These are phyloP conservation scores for Resseliella maxima DNA, from an alignment of 2,888 invertebrate species.

Conservation along the genomic window DNA sequence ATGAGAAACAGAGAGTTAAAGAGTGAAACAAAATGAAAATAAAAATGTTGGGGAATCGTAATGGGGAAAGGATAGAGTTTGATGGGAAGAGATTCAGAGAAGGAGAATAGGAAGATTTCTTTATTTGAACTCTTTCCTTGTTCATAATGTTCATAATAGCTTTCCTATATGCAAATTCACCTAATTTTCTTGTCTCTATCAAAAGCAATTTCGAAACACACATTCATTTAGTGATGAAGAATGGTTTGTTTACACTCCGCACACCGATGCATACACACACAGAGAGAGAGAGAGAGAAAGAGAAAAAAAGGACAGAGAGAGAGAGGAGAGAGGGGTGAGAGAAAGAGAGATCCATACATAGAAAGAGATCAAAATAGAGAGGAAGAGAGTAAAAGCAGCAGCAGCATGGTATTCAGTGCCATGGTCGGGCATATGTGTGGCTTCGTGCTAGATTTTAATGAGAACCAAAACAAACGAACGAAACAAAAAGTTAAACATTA, in stretches of 20 bases:
- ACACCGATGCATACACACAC: neutral
- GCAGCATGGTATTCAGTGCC: too few species aligned
- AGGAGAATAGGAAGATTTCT: neutral
- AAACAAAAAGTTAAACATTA: conserved; percentile 53
- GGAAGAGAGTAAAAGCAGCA: too few species aligned
- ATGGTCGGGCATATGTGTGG: conserved; percentile 43
- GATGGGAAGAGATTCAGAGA: too few species aligned
- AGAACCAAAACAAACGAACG: conserved; percentile 41
- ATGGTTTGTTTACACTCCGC: neutral
- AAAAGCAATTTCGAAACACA: conserved; percentile 35
- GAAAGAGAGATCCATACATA: too few species aligned
- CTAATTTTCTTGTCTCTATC: conserved; percentile 46
- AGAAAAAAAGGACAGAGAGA: too few species aligned
- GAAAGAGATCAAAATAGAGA: neutral
- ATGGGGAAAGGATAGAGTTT: neutral
- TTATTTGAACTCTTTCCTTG: conserved; percentile 48
- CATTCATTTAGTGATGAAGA: conserved; percentile 36
- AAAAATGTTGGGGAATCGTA: too few species aligned
- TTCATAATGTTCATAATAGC: conserved; percentile 21
- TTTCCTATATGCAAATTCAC: conserved; percentile 53
- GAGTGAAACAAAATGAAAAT: too few species aligned
- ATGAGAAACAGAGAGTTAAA: neutral
- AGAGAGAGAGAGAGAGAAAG: neutral
- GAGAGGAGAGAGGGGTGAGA: too few species aligned
- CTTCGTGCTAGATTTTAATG: conserved; percentile 45